Base-by-base conservation (phyloP, 1,140 invertebrate genomes). In the Antheraea pernyi region DNA sequence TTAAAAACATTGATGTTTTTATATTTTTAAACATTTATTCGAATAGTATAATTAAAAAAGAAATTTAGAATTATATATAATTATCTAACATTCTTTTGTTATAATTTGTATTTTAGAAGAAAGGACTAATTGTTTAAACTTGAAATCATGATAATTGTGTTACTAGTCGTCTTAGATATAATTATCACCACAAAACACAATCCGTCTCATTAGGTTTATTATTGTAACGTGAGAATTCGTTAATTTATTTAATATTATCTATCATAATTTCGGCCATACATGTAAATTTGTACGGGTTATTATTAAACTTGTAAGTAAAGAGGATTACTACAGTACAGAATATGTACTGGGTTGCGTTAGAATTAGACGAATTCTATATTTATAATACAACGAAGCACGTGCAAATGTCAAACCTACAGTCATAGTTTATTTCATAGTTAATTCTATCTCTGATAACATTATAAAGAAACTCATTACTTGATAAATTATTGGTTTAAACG, bases 351-450 rank as follows among this genome's bases (percentile, higher is more conserved):
- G 61, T 30, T 7, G 37, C 61, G 16, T 16, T 63, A 30, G 37
- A 36, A 30, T 63, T 37, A 19, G 59, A 19, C 11, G 39, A 61
- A 30, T 61, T 19, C 30, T 63, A 30, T 63, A 63, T 37, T 36
- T 63, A 36, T 11, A 63, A 13, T 8, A 36, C 61, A 37, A 37
- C 37, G 11, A 36, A 36, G 30, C 22, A 37, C 37, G 61, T 36
- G 61, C 36, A 66, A 60, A 53, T 59, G 65, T 61, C 19, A 66
- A 61, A 64, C 8, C 11, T 13, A 13, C 46, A 53, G 59, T 22
- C 4, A 22, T 7, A 42, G 39, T 42, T 42, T 42, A 42, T 42
- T 42, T 11, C 0, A 11, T 7, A 9, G 39, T 42, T 42, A 8
- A 7, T 42, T 39, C 13, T 19, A 42, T 65, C 68, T 30, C 13